These are phyloP conservation scores for Campoletis raptor DNA, from an alignment of 2,888 invertebrate species.

Conservation along the genomic window DNA sequence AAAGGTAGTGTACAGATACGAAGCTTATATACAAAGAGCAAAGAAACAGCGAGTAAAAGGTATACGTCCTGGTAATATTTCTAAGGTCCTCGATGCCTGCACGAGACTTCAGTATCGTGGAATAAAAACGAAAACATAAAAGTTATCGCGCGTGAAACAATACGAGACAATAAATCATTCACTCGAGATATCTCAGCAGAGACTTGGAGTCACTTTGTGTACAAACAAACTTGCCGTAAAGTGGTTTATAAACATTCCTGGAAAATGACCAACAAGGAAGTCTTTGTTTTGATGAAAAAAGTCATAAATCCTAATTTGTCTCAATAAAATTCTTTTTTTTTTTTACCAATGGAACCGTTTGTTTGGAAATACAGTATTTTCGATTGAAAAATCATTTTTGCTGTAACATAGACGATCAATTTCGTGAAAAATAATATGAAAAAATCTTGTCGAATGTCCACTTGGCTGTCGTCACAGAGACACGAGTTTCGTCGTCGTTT, in stretches of 20 bases:
- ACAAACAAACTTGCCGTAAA: conserved; percentile 6
- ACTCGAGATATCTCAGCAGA: conserved; percentile 44
- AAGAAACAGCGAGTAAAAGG: conserved; percentile 15
- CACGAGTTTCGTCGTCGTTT: conserved; percentile 31
- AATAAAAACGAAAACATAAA: conserved; percentile 30
- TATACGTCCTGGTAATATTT: conserved; percentile 43
- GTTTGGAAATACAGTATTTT: neutral
- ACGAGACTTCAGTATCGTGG: conserved; percentile 8
- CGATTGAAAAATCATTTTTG: neutral
- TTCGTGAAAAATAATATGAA: neutral
- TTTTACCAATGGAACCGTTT: neutral
- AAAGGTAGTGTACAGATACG: conserved; percentile 16
- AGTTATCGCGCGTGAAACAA: conserved; percentile 56
- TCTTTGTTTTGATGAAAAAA: neutral
- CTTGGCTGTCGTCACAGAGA: neutral
- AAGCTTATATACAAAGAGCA: conserved; percentile 23
- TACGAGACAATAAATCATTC: conserved; percentile 55
- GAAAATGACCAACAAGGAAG: neutral
- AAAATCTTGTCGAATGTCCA: neutral
- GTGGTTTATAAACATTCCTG: conserved; percentile 6
- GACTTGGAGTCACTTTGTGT: conserved; percentile 1
- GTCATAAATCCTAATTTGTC: conserved; percentile 12
- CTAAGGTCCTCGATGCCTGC: conserved; percentile 22
- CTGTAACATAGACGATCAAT: neutral
- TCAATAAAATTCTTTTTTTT: neutral